Percentiles rank a stretch among this genome's conserved stretches.
phyloP scores from a whole-genome alignment of 2,888 invertebrate genomes.

The Brachypalpus laphriformis region DNA sequence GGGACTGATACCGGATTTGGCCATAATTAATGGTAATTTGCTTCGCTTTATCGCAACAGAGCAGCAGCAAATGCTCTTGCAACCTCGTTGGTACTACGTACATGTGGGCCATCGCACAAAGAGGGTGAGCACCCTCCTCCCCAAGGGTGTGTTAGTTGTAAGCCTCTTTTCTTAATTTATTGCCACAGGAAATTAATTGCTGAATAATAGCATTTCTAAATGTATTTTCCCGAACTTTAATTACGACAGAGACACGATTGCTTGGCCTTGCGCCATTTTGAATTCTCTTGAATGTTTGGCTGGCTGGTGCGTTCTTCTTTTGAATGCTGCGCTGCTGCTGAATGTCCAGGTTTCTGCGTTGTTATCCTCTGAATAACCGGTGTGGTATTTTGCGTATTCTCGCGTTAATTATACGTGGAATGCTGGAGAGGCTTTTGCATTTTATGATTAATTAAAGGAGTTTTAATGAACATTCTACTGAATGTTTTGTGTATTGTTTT shows the following conservation, averaged over 20 bases:
- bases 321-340: neutral
- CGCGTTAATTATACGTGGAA: constrained; percentile 50
- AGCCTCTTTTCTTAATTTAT: constrained; percentile 73
- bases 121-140: neutral
- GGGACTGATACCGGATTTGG: constrained; percentile 71
- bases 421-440: constrained; percentile 21
- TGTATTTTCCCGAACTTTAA: constrained; percentile 68
- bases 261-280: constrained; percentile 21
- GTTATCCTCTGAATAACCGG: constrained; percentile 28
- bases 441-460: constrained; percentile 62
- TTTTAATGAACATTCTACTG: constrained; percentile 51
- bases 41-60: constrained; percentile 64
- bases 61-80: constrained; percentile 52
- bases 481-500: constrained; percentile 4
- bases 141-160: constrained; percentile 61
- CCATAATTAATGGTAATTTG: constrained; percentile 71
- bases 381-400: constrained; percentile 23
- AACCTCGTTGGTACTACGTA: constrained; percentile 12
- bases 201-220: constrained; percentile 70
- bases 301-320: neutral
- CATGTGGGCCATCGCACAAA: neutral
- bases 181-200: constrained; percentile 72
- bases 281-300: neutral
- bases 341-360: constrained; percentile 12
- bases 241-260: constrained; percentile 40